Base-by-base conservation (phyloP, 2,888 invertebrate species). In the Erebia ligea region DNA sequence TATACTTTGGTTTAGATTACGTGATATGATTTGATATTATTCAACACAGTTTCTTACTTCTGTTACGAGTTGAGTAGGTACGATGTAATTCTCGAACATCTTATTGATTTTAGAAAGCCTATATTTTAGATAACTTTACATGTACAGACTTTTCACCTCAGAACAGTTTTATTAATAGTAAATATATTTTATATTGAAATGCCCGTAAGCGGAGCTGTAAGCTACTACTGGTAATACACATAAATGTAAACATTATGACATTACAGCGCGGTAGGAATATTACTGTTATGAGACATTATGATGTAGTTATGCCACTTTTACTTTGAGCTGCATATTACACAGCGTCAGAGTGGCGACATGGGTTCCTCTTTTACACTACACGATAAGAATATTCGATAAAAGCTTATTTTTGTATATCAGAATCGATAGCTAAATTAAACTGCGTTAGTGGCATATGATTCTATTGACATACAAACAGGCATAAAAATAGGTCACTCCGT, bases 291-390 rank as follows among this genome's bases (percentile, higher is more conserved):
- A 66, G 72, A 72, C 63, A 70, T 72, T 73, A 73, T 70, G 70
- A 73, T 66, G 72, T 73, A 62, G 75, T 72, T 74, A 70, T 65
- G 68, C 69, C 74, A 72, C 69, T 74, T 69, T 75, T 72, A 74
- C 75, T 73, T 69, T 67, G 65, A 68, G 68, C 52, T 63, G 57
- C 65, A 59, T 67, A 59, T 72, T 70, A 67, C 68, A 68, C 11
- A 42, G 59, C 69, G 67, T 13, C 69, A 19, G 67, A 42, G 50
- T 54, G 72, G 63, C 67, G 69, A 70, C 69, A 56, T 63, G 72
- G 65, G 59, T 58, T 57, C 25, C 57, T 15, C 48, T 40, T 58
- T 67, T 61, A 67, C 40, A 48, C 48, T 61, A 8, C 42, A 52
- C 50, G 48, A 58, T 58, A 67, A 67, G 25, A 67, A n/a, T 9